phyloP scores from a whole-genome alignment of 2,888 invertebrate species.

The Petrolisthes manimaculis region DNA sequence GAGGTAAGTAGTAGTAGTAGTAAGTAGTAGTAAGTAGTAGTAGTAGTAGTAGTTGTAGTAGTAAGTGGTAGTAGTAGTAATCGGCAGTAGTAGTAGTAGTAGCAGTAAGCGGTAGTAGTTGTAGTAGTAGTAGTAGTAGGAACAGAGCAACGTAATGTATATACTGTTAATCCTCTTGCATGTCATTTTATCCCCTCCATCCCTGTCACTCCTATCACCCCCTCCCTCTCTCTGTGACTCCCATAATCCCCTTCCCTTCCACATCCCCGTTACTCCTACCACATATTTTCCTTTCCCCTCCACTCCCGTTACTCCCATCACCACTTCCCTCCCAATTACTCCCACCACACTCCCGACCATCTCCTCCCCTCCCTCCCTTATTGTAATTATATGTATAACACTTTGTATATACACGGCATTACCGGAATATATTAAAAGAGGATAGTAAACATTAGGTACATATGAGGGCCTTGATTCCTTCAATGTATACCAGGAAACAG shows the following conservation, averaged over 20 bases:
- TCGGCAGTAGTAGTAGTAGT: not conserved
- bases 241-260: not conserved
- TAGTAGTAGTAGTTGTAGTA: not conserved
- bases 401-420: too few relatives aligned
- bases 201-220: not conserved
- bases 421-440: too few relatives aligned
- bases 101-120: not conserved
- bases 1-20: constrained; percentile 29
- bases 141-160: not conserved
- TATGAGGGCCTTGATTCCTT: too few relatives aligned
- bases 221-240: not conserved
- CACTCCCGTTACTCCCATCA: not conserved
- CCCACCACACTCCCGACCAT: too few relatives aligned
- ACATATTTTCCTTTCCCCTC: not conserved
- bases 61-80: not conserved
- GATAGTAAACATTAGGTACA: too few relatives aligned
- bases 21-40: too few relatives aligned
- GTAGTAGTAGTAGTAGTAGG: not conserved
- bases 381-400: too few relatives aligned
- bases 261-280: not conserved
- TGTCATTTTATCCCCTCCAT: constrained; percentile 2
- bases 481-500: too few relatives aligned
- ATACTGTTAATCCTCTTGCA: not conserved
- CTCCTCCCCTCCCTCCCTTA: not conserved
- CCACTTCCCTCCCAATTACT: not conserved